These are phyloP conservation scores for Sialis fuliginosa DNA, from an alignment of 2,888 invertebrate species.

Conservation along the genomic window DNA sequence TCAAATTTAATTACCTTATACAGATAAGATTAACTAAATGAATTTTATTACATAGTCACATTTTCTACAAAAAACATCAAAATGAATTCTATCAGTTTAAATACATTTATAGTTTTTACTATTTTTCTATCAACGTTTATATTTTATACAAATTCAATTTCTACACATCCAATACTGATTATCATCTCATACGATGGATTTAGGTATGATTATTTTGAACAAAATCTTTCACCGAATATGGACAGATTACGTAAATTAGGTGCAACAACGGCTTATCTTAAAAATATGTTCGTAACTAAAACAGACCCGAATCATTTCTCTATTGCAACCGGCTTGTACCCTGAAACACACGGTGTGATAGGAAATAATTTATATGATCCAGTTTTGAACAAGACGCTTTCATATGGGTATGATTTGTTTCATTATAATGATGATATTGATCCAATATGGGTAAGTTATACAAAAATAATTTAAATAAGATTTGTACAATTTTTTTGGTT, in stretches of 20 bases:
- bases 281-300: conserved; percentile 47
- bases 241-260: conserved; percentile 33
- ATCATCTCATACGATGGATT: conserved; percentile 56
- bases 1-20: too few relatives aligned
- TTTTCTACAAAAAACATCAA: too few relatives aligned
- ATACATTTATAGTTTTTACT: conserved; percentile 2
- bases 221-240: conserved; percentile 37
- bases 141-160: conserved; percentile 15
- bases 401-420: conserved; percentile 28
- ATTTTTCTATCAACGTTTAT: conserved; percentile 8
- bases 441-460: conserved; percentile 34
- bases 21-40: too few relatives aligned
- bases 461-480: background rate
- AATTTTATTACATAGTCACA: too few relatives aligned
- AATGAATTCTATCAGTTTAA: too few relatives aligned
- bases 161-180: conserved; percentile 31
- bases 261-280: conserved; percentile 35
- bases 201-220: conserved; percentile 43
- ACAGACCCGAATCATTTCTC: conserved; percentile 61
- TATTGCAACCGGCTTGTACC: conserved; percentile 49
- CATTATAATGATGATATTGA: conserved; percentile 32
- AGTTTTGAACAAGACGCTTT: conserved; percentile 16
- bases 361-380: conserved; percentile 42
- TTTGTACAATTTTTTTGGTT: conserved; percentile 11
- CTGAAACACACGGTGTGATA: conserved; percentile 50